A percentile compares a stretch with the other conserved stretches of the same genome.
These are phyloP conservation scores for Calosoma granatense DNA, from an alignment of 1,140 invertebrate genomes.

Conservation along the genomic window DNA sequence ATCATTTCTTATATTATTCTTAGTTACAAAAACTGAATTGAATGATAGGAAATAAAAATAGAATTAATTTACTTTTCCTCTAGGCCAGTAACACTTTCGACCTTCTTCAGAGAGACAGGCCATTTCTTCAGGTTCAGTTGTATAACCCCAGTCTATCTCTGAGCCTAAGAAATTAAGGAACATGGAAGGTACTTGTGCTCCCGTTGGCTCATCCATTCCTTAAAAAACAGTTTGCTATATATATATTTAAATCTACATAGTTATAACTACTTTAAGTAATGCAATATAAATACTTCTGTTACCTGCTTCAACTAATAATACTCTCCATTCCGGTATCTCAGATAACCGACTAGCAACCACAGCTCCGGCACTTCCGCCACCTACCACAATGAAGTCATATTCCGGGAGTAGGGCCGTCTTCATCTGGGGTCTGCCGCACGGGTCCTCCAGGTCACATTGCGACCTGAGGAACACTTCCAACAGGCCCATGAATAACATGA, in stretches of 20 bases:
- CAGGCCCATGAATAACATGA: constrained; percentile 80
- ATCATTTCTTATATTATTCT: too few relatives aligned
- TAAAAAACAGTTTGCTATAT: too few relatives aligned
- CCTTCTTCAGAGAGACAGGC: constrained; percentile 69
- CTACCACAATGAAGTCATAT: constrained; percentile 81
- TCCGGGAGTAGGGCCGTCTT: constrained; percentile 32
- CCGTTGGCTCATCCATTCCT: constrained; percentile 70
- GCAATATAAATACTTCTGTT: background rate
- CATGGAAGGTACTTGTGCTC: constrained; percentile 74
- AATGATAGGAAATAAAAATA: background rate
- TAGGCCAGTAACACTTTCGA: constrained; percentile 68
- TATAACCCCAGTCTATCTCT: constrained; percentile 79
- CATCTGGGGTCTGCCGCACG: constrained; percentile 57
- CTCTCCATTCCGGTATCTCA: constrained; percentile 65
- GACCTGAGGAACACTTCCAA: constrained; percentile 72
- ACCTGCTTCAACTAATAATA: constrained; percentile 74
- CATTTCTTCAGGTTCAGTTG: constrained; percentile 74
- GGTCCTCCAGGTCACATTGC: constrained; percentile 75
- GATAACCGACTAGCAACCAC: constrained; percentile 72
- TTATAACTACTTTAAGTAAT: too few relatives aligned
- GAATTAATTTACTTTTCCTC: constrained; percentile 55
- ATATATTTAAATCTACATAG: too few relatives aligned
- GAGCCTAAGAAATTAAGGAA: constrained; percentile 73
- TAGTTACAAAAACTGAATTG: background rate
- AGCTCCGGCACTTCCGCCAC: constrained; percentile 76